A percentile compares a stretch with the other conserved stretches of the same genome.
These are phyloP conservation scores for Varanus komodoensis DNA, from an alignment of 2,113 vertebrate species.

Conservation along the genomic window DNA sequence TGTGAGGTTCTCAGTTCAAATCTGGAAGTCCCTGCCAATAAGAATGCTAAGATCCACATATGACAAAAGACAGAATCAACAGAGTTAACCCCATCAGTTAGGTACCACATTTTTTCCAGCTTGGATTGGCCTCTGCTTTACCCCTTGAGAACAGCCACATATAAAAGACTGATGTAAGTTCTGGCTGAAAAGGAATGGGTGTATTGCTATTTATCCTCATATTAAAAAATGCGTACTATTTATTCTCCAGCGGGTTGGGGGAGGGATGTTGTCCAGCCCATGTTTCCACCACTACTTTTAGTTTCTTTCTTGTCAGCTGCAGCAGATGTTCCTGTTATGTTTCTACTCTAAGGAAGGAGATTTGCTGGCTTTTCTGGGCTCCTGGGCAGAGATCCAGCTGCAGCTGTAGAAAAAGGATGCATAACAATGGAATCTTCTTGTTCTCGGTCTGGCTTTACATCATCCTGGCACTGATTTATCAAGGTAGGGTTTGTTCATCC, in stretches of 20 bases:
- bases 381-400: constrained; percentile 57
- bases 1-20: not conserved
- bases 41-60: not conserved
- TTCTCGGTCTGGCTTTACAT: constrained; percentile 60
- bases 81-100: not conserved
- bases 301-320: constrained; percentile 42
- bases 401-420: constrained; percentile 66
- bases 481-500: constrained; percentile 63
- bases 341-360: constrained; percentile 56
- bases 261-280: not conserved
- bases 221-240: constrained; percentile 46
- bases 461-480: constrained; percentile 59
- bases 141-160: not conserved
- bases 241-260: not conserved
- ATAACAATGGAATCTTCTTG: constrained; percentile 68
- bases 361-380: constrained; percentile 51
- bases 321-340: constrained; percentile 68
- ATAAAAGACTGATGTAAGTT: not conserved
- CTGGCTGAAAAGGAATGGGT: not conserved
- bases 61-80: not conserved
- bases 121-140: not conserved
- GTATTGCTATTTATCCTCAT: not conserved
- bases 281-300: constrained; percentile 32
- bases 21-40: not conserved
- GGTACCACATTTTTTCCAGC: not conserved